These are phyloP conservation scores for Pseudochaenichthys georgianus DNA, from an alignment of 2,797 vertebrate species.

Conservation along the genomic window DNA sequence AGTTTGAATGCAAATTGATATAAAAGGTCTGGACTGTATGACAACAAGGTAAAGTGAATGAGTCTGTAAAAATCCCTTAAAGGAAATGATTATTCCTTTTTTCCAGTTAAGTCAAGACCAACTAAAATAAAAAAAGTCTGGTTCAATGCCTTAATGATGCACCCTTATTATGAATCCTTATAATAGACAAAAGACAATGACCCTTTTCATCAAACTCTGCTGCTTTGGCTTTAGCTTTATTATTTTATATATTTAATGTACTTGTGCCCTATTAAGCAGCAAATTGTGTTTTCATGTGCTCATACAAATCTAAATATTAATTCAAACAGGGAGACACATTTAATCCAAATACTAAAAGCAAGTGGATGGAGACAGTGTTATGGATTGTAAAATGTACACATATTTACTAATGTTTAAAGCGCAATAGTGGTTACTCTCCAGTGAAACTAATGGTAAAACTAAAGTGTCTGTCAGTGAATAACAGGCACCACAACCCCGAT, in stretches of 20 bases:
- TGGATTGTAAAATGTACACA: neutral
- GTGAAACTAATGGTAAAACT: neutral
- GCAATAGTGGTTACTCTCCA: neutral
- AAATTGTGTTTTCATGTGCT: conserved; percentile 27
- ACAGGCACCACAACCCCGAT: neutral
- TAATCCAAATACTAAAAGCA: neutral
- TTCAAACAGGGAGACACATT: neutral
- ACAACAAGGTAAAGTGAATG: neutral
- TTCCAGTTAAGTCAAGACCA: neutral
- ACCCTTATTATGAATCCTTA: neutral
- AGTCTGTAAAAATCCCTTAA: neutral
- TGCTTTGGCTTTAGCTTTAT: conserved; percentile 6
- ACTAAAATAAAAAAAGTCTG: neutral
- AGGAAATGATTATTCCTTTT: neutral
- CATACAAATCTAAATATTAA: conserved; percentile 18
- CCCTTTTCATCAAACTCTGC: neutral
- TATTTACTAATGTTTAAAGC: neutral
- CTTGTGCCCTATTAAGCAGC: neutral
- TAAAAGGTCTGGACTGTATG: neutral
- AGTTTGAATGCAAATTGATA: neutral
- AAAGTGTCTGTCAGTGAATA: neutral
- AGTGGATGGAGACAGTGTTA: neutral
- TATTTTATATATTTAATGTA: neutral
- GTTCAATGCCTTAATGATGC: neutral
- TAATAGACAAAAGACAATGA: neutral